Conservation (phyloP, 2,888 invertebrate species). For the Euclidia mi region DNA sequence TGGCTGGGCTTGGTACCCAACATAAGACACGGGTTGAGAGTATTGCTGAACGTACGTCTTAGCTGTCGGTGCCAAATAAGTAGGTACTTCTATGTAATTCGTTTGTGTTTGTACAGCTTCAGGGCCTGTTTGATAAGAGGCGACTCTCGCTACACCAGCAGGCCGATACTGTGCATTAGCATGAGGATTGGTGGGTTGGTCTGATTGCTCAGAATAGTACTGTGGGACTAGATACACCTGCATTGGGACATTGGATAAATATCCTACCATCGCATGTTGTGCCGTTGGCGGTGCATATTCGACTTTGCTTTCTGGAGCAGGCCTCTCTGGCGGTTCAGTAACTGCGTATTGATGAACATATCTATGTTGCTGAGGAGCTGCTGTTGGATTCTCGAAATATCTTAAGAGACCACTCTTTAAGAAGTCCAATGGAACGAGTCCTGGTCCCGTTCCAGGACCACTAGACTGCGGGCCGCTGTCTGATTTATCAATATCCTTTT, state of each 20-base stretch:
- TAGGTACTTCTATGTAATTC: conserved; percentile 77
- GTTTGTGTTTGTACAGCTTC: conserved; percentile 71
- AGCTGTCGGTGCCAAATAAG: conserved; percentile 69
- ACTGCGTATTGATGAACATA: conserved; percentile 84
- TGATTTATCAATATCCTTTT: conserved; percentile 69
- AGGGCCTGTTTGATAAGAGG: conserved; percentile 64
- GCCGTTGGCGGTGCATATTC: conserved; percentile 60
- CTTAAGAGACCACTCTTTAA: conserved; percentile 75
- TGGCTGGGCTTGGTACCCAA: conserved; percentile 73
- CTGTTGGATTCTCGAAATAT: conserved; percentile 71
- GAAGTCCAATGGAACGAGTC: conserved; percentile 70
- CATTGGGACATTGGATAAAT: conserved; percentile 84
- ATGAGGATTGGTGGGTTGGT: conserved; percentile 58
- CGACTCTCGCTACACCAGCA: conserved; percentile 51
- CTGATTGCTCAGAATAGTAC: conserved; percentile 74
- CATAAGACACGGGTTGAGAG: conserved; percentile 65
- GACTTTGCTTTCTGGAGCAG: conserved; percentile 52
- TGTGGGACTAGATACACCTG: conserved; percentile 86
- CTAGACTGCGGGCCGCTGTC: conserved; percentile 60
- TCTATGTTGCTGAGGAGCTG: conserved; percentile 62
- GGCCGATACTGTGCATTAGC: conserved; percentile 67
- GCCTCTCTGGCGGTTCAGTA: conserved; percentile 77
- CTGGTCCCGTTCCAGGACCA: conserved; percentile 52
- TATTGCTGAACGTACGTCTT: conserved; percentile 74
- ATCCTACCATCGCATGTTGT: conserved; percentile 82